Conservation (phyloP, 1,140 invertebrate species). For the Orussus abietinus region DNA sequence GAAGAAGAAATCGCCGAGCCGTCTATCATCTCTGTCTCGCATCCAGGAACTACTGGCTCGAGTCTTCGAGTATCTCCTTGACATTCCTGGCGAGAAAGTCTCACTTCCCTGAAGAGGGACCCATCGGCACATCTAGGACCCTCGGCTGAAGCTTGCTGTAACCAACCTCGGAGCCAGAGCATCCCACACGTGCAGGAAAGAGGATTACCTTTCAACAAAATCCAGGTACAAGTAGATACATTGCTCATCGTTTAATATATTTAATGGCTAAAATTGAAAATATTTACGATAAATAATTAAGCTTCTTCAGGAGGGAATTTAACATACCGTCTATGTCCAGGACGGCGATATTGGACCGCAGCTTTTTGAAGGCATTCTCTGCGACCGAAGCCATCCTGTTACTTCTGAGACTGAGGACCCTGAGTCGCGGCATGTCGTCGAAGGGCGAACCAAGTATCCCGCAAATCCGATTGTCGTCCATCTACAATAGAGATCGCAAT, state of each 20-base stretch:
- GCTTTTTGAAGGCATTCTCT: constrained; percentile 70
- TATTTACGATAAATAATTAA: constrained; percentile 8
- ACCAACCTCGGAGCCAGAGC: constrained; percentile 78
- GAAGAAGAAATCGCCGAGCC: constrained; percentile 43
- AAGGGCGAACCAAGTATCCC: constrained; percentile 69
- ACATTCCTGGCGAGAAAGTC: constrained; percentile 67
- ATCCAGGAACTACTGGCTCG: constrained; percentile 58
- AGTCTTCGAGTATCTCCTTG: constrained; percentile 51
- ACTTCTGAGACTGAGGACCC: constrained; percentile 73
- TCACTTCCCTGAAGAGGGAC: constrained; percentile 65
- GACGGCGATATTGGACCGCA: constrained; percentile 75
- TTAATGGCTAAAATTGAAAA: constrained; percentile 1
- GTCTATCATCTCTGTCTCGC: constrained; percentile 61
- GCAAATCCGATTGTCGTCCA: constrained; percentile 73
- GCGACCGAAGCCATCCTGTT: constrained; percentile 73
- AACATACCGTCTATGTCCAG: constrained; percentile 81
- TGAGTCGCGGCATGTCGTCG: constrained; percentile 73
- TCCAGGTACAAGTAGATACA: constrained; percentile 3
- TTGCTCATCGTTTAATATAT: constrained; percentile 1
- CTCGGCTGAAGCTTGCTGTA: constrained; percentile 65
- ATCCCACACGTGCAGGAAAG: constrained; percentile 74
- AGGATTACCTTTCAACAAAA: constrained; percentile 65
- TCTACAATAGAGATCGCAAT: constrained; percentile 41
- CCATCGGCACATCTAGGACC: constrained; percentile 75
- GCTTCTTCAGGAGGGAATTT: constrained; percentile 16